A percentile compares a stretch with the other conserved stretches of the same genome.
These are phyloP conservation scores for Luperina testacea DNA, from an alignment of 2,888 invertebrate species.

Conservation along the genomic window DNA sequence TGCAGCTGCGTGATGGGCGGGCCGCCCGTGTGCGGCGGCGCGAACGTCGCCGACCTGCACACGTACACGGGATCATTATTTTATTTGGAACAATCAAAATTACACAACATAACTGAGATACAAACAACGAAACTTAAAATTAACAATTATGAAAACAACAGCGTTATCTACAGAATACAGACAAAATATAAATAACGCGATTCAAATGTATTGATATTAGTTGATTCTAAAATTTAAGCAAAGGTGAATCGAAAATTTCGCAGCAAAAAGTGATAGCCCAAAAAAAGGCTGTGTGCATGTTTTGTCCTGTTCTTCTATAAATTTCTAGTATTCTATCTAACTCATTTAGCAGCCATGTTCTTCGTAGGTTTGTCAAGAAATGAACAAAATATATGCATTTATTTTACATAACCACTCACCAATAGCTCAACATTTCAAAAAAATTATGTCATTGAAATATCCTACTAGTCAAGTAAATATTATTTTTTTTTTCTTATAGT, in stretches of 20 bases:
- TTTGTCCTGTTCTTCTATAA: neutral
- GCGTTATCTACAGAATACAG: neutral
- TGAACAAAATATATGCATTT: neutral
- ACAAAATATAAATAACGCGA: neutral
- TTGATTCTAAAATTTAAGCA: neutral
- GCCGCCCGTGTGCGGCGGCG: conserved; percentile 76
- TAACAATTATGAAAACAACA: neutral
- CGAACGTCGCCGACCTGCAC: conserved; percentile 76
- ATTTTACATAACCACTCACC: neutral
- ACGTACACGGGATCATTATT: neutral
- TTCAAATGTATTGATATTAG: neutral
- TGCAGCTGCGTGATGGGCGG: conserved; percentile 44
- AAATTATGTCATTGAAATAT: neutral
- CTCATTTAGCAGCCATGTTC: neutral
- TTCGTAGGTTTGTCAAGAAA: neutral
- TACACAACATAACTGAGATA: neutral
- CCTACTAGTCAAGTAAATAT: neutral
- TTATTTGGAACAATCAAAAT: neutral
- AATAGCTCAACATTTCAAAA: too few relatives aligned
- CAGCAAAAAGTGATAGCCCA: neutral
- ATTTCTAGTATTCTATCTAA: neutral
- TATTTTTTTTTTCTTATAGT: neutral
- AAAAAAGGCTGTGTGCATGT: neutral
- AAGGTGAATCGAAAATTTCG: neutral
- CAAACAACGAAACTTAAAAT: neutral